Base-by-base conservation (phyloP, 2,888 invertebrate genomes). In the Metopia argyrocephala region DNA sequence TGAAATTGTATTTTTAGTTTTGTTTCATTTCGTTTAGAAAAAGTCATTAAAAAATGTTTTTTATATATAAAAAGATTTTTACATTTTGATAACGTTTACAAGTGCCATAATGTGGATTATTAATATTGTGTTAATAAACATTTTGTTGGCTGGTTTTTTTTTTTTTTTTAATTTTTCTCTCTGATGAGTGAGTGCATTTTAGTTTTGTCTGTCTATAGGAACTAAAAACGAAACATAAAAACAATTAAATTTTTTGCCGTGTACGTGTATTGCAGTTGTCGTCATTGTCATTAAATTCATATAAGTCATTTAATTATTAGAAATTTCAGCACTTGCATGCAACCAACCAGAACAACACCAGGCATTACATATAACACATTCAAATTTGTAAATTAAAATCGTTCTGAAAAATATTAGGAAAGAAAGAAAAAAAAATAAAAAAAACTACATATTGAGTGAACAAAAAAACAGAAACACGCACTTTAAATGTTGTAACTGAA, bases 231-330 rank as follows among this genome's bases (percentile, higher is more conserved):
- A 59, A 76, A 54, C 9, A 28, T 76, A 76, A 27, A 68, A 66
- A 68, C 69, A 69, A 78, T 54, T 61, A 23, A 28, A 46, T 20
- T 48, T 62, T 45, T 52, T 75, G 65, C 70, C 70, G 71, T 80
- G 71, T 71, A 71, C 70, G 71, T 80, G 71, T 71, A 71, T 66
- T 81, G 81, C 81, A 81, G 78, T 78, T 81, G 81, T 81, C 81
- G 78, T 75, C 81, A 75, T 81, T 81, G 81, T 81, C 81, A 81
- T 81, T 81, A 81, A 81, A 78, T 81, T 78, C 81, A 78, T 78
- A 81, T 81, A 81, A 81, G 81, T 81, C 81, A 81, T 81, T 81
- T 81, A 81, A 81, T 81, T 81, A 81, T 81, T 81, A 81, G 81
- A 81, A 78, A 81, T 78, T 81, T 81, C 81, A 81, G 81, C 78